phyloP scores from a whole-genome alignment of 2,888 invertebrate species.

The Onchidella celtica region DNA sequence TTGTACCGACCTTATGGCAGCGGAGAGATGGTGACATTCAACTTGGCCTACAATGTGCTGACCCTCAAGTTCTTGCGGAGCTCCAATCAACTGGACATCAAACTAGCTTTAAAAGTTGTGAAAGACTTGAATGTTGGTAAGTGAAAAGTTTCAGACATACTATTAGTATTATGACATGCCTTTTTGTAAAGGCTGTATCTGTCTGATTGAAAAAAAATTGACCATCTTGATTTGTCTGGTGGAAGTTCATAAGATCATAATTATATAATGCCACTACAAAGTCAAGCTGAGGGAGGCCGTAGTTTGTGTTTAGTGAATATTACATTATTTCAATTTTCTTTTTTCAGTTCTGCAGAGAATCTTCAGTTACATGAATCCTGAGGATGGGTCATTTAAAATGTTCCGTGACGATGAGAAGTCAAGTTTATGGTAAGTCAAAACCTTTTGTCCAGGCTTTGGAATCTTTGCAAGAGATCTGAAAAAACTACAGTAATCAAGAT shows the following conservation, averaged over 20 bases:
- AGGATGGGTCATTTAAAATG: constrained; percentile 93
- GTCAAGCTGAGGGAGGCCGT: too few relatives aligned
- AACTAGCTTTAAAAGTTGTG: constrained; percentile 89
- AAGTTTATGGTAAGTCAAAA: constrained; percentile 88
- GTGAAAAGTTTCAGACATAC: too few relatives aligned
- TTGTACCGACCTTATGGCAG: constrained; percentile 81
- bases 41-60: constrained; percentile 97
- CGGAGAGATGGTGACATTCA: constrained; percentile 97
- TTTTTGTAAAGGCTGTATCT: not conserved
- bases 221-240: too few relatives aligned
- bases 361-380: constrained; percentile 91
- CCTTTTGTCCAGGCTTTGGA: too few relatives aligned
- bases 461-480: too few relatives aligned
- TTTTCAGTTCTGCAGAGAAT: constrained; percentile 90
- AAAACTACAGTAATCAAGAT: too few relatives aligned
- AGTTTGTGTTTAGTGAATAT: too few relatives aligned
- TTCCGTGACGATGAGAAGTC: constrained; percentile 84
- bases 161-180: not conserved
- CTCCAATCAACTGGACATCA: constrained; percentile 92
- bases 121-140: constrained; percentile 87
- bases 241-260: too few relatives aligned
- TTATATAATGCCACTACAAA: not conserved
- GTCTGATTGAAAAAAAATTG: not conserved
- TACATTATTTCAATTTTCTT: too few relatives aligned
- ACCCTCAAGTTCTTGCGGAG: constrained; percentile 90